A percentile compares a stretch with the other conserved stretches of the same genome.
Conservation (phyloP, 2,888 invertebrate genomes). For the Drosophila diplacantha region DNA sequence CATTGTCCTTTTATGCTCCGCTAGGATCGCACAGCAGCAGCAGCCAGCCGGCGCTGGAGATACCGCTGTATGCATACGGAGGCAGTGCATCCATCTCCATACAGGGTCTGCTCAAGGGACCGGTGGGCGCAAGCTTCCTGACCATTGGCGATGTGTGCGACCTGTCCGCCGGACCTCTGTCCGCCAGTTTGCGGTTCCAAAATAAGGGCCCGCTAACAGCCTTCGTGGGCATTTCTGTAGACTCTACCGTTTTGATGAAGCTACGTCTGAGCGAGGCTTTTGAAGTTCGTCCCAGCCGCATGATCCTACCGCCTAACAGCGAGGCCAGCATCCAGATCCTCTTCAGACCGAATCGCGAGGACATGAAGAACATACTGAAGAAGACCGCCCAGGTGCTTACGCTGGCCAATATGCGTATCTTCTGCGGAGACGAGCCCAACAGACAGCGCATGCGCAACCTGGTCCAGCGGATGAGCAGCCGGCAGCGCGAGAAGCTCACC, state of each 20-base stretch:
- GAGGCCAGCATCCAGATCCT: constrained; percentile 76
- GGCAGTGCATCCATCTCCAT: constrained; percentile 80
- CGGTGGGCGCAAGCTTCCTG: constrained; percentile 80
- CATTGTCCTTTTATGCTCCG: constrained; percentile 80
- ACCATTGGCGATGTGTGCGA: constrained; percentile 80
- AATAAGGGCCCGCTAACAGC: constrained; percentile 81
- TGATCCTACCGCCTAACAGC: constrained; percentile 78
- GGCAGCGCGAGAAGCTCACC: constrained; percentile 66
- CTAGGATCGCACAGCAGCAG: constrained; percentile 61
- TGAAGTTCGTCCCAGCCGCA: constrained; percentile 77
- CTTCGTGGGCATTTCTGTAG: constrained; percentile 77
- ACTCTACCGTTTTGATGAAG: constrained; percentile 71
- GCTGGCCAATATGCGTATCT: constrained; percentile 78
- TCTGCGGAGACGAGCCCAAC: constrained; percentile 79
- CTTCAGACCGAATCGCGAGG: constrained; percentile 79
- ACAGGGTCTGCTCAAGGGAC: constrained; percentile 79
- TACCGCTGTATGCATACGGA: constrained; percentile 81
- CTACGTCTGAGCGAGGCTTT: constrained; percentile 72
- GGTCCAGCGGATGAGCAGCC: constrained; percentile 63
- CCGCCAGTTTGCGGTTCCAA: constrained; percentile 79
- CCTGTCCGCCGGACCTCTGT: constrained; percentile 75
- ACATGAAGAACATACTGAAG: constrained; percentile 76
- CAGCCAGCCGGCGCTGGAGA: constrained; percentile 63
- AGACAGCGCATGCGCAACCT: constrained; percentile 76
- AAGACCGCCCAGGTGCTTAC: constrained; percentile 76